Conservation (phyloP, 2,113 vertebrate species). For the Tenrec ecaudatus region DNA sequence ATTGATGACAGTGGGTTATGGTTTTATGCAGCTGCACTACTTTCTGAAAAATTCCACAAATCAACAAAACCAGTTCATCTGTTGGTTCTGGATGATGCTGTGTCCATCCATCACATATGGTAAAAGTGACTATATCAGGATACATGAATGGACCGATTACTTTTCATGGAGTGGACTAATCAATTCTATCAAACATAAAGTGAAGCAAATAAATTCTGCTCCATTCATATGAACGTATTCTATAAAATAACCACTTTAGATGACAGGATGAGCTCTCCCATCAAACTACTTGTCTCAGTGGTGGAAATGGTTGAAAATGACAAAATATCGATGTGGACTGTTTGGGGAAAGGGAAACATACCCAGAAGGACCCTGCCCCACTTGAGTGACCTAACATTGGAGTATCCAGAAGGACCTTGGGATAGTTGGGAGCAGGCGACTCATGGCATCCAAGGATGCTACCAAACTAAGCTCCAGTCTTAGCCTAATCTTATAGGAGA, state of each 20-base stretch:
- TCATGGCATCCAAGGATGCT: not conserved
- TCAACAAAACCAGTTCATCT: slow-evolving; percentile 47
- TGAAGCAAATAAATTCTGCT: not conserved
- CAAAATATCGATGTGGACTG: not conserved
- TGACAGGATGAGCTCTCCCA: not conserved
- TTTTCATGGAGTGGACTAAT: slow-evolving; percentile 37
- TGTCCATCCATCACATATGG: slow-evolving; percentile 50
- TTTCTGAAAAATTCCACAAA: slow-evolving; percentile 68
- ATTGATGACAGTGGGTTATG: not conserved
- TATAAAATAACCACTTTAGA: slow-evolving; percentile 30
- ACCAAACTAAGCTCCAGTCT: not conserved
- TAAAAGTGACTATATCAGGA: slow-evolving; percentile 48
- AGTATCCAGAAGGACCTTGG: not conserved
- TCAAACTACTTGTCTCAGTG: not conserved
- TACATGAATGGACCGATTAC: not conserved
- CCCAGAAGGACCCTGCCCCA: not conserved
- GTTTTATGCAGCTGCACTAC: slow-evolving; percentile 53
- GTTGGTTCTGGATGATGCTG: not conserved
- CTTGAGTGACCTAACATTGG: not conserved
- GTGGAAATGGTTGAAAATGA: not conserved
- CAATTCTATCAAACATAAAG: slow-evolving; percentile 27
- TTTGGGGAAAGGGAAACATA: not conserved
- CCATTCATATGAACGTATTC: not conserved
- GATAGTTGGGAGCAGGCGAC: not conserved
- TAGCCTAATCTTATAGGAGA: not conserved